A percentile compares a stretch with the other conserved stretches of the same genome.
Conservation (phyloP, 2,797 vertebrate genomes). For the Myripristis jacobus region DNA sequence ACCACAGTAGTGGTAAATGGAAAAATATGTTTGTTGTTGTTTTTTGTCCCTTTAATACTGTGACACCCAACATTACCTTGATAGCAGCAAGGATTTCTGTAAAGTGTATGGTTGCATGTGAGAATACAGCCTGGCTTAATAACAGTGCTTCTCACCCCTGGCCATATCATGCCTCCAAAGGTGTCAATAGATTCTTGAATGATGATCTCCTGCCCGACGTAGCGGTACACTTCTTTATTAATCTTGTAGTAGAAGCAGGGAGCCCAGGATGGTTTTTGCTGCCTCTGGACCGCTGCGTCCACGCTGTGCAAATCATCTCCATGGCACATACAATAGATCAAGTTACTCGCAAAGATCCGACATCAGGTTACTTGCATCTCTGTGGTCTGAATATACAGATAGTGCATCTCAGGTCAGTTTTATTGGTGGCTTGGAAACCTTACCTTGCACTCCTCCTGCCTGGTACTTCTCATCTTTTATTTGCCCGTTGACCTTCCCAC, state of each 20-base stretch:
- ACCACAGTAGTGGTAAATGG: no score
- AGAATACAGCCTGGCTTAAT: neutral
- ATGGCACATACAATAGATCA: constrained; percentile 8
- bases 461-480: neutral
- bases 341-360: constrained; percentile 6
- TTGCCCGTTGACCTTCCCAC: neutral
- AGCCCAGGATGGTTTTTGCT: constrained; percentile 70
- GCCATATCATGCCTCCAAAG: constrained; percentile 89
- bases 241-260: constrained; percentile 79
- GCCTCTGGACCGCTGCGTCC: constrained; percentile 15
- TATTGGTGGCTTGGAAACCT: neutral
- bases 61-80: neutral
- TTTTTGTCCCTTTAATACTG: neutral
- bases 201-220: constrained; percentile 84
- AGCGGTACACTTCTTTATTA: constrained; percentile 84
- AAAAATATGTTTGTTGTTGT: no score
- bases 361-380: neutral
- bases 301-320: constrained; percentile 33
- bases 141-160: constrained; percentile 84
- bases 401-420: neutral
- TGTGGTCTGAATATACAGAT: neutral
- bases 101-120: neutral
- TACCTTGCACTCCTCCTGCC: constrained; percentile 32
- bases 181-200: constrained; percentile 89
- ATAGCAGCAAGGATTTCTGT: neutral